Evolutionary conservation across 2,113 vertebrate genomes (phyloP).

Genomic region (Tychaedon coryphoeus): DNA sequence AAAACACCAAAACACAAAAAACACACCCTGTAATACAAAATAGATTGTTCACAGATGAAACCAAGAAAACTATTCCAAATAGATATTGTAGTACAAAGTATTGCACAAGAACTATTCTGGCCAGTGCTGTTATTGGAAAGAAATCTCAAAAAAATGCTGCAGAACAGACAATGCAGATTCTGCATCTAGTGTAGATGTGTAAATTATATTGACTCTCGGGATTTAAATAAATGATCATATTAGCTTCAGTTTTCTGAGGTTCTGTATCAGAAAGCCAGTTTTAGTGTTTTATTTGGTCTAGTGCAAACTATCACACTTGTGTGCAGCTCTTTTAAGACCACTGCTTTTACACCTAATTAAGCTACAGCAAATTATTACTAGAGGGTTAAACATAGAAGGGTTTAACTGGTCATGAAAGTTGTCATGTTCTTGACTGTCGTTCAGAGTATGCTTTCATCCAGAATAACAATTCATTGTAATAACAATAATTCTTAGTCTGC

Average conservation of each 20-base stretch:
- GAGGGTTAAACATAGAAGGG: neutral
- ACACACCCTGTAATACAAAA: neutral
- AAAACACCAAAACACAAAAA: neutral
- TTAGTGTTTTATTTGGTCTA: neutral
- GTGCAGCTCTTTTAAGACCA: neutral
- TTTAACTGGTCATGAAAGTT: neutral
- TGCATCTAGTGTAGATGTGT: neutral
- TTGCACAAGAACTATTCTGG: neutral
- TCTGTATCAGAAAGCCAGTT: neutral
- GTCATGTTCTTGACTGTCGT: neutral
- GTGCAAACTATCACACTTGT: neutral
- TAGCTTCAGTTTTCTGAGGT: neutral
- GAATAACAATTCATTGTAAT: neutral
- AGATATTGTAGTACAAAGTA: neutral
- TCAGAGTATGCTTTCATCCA: neutral
- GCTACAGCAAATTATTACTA: neutral
- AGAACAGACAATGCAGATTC: neutral
- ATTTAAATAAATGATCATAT: neutral
- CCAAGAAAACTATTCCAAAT: neutral
- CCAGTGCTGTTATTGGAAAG: neutral
- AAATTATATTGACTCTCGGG: neutral
- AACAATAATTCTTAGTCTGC: neutral
- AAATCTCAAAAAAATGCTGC: neutral
- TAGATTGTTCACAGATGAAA: neutral
- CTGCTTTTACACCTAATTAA: neutral